phyloP scores from a whole-genome alignment of 1,140 invertebrate species.

The Polypedilum pembai region DNA sequence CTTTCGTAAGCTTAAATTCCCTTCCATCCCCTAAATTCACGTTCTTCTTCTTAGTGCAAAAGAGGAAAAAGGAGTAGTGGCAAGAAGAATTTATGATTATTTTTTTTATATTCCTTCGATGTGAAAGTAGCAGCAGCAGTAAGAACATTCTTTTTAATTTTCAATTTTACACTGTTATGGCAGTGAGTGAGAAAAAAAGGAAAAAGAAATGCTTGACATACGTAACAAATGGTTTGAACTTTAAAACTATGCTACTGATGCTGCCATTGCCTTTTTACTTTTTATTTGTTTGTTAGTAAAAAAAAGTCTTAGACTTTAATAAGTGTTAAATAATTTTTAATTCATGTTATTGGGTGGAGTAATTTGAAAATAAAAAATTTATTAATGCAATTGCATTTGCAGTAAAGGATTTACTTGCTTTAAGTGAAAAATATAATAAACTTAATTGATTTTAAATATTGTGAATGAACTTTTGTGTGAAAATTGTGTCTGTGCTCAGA shows the following conservation, averaged over 20 bases:
- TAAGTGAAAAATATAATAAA: too few species aligned
- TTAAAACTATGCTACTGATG: conserved; percentile 5
- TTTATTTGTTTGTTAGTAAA: not conserved
- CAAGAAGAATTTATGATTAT: not conserved
- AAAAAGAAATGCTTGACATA: conserved; percentile 5
- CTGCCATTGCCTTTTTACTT: not conserved
- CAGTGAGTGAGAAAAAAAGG: not conserved
- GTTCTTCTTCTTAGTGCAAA: not conserved
- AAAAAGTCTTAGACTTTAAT: not conserved
- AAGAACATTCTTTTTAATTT: conserved; percentile 16
- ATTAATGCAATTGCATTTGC: too few species aligned
- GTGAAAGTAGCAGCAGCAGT: not conserved
- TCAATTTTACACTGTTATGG: conserved; percentile 9
- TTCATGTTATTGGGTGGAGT: too few species aligned
- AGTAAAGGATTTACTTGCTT: too few species aligned
- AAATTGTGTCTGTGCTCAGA: too few species aligned
- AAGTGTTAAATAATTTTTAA: too few species aligned
- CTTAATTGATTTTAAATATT: too few species aligned
- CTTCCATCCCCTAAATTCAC: not conserved
- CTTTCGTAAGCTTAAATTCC: not conserved
- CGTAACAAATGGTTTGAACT: conserved; percentile 6
- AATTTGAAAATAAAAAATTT: too few species aligned
- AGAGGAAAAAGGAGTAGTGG: not conserved
- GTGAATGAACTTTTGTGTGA: too few species aligned
- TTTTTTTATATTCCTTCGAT: not conserved